Conservation (phyloP, 37 sponge, comb jelly and placozoan genomes). For the Corticium candelabrum region DNA sequence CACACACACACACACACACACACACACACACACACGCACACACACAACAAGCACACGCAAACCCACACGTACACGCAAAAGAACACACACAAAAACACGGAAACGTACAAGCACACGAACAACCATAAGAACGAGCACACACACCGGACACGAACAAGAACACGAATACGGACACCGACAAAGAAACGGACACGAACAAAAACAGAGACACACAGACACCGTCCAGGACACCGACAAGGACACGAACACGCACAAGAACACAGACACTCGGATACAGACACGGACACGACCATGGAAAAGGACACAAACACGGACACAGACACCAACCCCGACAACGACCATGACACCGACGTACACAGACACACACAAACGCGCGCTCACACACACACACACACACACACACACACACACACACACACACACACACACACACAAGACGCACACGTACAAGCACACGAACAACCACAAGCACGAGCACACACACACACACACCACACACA, state of each 20-base stretch:
- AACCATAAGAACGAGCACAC: not conserved
- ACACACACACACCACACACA: no score
- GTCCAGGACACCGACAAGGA: not conserved
- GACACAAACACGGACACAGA: not conserved
- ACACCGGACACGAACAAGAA: not conserved
- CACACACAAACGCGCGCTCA: no score
- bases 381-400: no score
- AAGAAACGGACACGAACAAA: not conserved
- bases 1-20: slow-evolving; percentile 5
- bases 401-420: no score
- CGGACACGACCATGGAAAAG: not conserved
- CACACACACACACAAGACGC: no score
- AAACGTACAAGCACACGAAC: not conserved
- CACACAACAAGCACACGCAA: no score
- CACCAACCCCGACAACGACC: not conserved
- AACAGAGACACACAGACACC: not conserved
- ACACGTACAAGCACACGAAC: no score
- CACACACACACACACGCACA: not conserved
- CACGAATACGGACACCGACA: not conserved
- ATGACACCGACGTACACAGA: not conserved
- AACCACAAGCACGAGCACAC: no score
- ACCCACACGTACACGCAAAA: not conserved
- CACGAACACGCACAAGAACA: not conserved
- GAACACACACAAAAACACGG: not conserved
- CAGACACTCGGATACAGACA: not conserved